Conservation (phyloP, 1,140 invertebrate species). For the Atta texana region DNA sequence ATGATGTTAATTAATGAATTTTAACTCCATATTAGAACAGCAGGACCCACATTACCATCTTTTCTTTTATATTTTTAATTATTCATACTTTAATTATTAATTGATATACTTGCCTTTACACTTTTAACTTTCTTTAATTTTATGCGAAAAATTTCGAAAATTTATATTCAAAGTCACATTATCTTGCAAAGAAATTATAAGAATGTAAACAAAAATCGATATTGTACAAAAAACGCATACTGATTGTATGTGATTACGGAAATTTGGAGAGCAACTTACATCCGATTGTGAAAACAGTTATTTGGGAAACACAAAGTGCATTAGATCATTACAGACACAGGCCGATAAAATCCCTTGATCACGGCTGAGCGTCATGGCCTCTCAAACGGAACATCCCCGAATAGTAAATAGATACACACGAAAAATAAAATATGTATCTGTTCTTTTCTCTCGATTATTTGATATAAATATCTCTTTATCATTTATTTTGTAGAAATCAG, state of each 20-base stretch:
- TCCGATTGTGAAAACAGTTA: constrained; percentile 69
- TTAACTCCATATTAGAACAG: too few species aligned
- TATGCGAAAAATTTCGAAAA: background rate
- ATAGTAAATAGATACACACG: background rate
- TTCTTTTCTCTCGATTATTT: constrained; percentile 7
- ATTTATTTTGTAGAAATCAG: constrained; percentile 74
- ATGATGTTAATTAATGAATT: too few species aligned
- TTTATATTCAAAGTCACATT: background rate
- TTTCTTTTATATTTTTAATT: too few species aligned
- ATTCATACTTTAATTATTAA: background rate
- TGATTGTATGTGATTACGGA: background rate
- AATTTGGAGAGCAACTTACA: background rate
- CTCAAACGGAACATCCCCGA: constrained; percentile 16
- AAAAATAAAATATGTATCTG: background rate
- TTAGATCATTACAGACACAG: constrained; percentile 59
- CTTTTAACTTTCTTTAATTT: background rate
- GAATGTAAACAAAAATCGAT: background rate
- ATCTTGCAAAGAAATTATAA: background rate
- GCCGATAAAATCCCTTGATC: constrained; percentile 63
- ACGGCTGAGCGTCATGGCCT: constrained; percentile 1
- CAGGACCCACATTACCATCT: too few species aligned
- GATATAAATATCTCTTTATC: constrained; percentile 58
- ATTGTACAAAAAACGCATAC: background rate
- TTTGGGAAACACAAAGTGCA: constrained; percentile 48
- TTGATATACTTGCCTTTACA: background rate